Evolutionary conservation across 2,797 vertebrate genomes (phyloP), one percentile per base, ranked within the genome.

Genomic region (Danio choprae): DNA sequence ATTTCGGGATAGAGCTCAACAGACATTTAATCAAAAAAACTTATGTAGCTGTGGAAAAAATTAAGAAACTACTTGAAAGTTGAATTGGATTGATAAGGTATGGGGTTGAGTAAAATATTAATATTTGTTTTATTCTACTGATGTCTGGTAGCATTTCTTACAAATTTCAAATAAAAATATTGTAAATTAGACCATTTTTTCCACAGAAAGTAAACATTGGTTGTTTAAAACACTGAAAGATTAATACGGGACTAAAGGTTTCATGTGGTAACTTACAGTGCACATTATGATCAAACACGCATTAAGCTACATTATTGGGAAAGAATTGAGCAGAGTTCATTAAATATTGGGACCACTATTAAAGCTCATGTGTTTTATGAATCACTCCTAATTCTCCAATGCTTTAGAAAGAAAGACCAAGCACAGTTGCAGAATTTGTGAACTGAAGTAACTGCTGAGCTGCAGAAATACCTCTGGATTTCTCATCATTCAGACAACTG

Each of bases 401-500:
- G n/a, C 4, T 43, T 63, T 48, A 46, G 48, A 53, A n/a, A n/a
- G 48, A 48, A 15, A 69, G 9, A 70, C 9, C 48, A 38, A 40
- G 36, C 0, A 5, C 6, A 18, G 29, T 40, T 55, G 29, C 36
- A 20, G 20, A 4, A 40, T 36, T 40, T 6, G 16, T 53, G 10
- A 16, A 70, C 40, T 8, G 16, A 70, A 53, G 68, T 7, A 53
- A 9, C 18, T 22, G 51, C 69, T 22, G 59, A 38, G 62, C 58
- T 51, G 46, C 59, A 63, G 46, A 74, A 60, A 71, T 10, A 43
- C 71, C 65, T 68, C 43, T 48, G 43, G 22, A 59, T 18, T 74
- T 60, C 69, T 72, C 69, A 69, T 38, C 6, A 72, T 16, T 56
- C 12, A 72, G 40, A 72, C 4, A 58, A 44, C 18, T 56, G 18